These are phyloP conservation scores for Cryptoblepharus egeriae DNA, from an alignment of 2,797 vertebrate genomes.

Conservation along the genomic window DNA sequence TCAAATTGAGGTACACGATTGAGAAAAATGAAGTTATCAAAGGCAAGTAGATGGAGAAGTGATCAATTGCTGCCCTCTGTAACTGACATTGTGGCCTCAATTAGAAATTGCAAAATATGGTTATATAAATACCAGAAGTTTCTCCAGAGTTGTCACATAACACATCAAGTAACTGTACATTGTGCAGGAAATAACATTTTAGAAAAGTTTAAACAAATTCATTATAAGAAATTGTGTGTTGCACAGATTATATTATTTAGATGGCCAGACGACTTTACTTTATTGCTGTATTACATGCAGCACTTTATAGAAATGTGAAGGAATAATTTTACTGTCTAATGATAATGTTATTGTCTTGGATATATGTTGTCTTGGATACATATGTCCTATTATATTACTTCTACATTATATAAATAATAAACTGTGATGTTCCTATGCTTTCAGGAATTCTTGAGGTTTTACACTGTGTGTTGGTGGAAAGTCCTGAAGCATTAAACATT, in stretches of 20 bases:
- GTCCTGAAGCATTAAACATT: slow-evolving; percentile 95
- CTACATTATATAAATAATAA: neutral
- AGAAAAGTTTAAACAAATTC: neutral
- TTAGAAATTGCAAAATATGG: neutral
- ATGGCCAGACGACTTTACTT: neutral
- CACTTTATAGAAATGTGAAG: neutral
- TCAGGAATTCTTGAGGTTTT: slow-evolving; percentile 94
- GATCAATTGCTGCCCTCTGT: neutral
- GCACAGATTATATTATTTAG: too few relatives aligned
- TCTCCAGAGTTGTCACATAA: neutral
- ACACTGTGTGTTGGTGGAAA: slow-evolving; percentile 96
- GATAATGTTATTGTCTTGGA: too few relatives aligned
- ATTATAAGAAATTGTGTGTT: neutral
- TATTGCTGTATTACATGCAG: neutral
- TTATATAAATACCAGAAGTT: neutral
- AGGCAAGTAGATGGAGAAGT: neutral
- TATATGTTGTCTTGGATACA: neutral
- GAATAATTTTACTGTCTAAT: neutral
- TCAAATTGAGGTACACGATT: neutral
- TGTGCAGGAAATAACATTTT: neutral
- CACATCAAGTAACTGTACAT: neutral
- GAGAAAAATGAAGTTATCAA: neutral
- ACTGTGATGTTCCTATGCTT: neutral
- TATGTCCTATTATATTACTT: neutral
- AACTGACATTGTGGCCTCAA: neutral